A percentile compares a stretch with the other conserved stretches of the same genome.
Evolutionary conservation across 92 coral and sea anemone genomes (phyloP).

Genomic region (Paramuricea clavata): DNA sequence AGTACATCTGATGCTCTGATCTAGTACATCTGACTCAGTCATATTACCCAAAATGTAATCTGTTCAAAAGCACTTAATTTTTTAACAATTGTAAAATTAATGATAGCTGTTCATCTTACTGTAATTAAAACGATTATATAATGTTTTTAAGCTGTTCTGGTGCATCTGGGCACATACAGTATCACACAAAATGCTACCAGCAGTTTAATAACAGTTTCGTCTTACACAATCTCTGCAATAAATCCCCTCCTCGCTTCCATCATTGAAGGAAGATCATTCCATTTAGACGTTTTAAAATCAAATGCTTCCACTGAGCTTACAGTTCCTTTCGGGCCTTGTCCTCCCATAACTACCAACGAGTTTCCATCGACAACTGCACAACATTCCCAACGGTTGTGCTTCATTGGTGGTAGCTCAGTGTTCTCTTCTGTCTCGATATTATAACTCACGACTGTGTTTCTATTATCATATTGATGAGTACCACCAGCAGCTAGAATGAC

Average conservation of each 20-base stretch:
- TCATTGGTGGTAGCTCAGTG: constrained; percentile 79
- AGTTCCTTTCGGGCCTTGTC: constrained; percentile 76
- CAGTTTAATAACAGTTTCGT: too few relatives aligned
- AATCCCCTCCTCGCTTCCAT: neutral
- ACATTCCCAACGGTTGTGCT: constrained; percentile 79
- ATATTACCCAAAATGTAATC: too few relatives aligned
- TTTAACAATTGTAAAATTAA: too few relatives aligned
- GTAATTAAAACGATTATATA: too few relatives aligned
- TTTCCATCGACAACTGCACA: constrained; percentile 75
- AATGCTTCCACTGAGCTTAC: constrained; percentile 75
- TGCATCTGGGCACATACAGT: too few relatives aligned
- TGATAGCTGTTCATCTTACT: too few relatives aligned
- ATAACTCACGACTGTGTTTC: neutral
- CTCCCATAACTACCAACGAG: constrained; percentile 82
- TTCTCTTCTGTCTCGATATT: constrained; percentile 83
- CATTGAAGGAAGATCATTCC: constrained; percentile 20
- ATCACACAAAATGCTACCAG: too few relatives aligned
- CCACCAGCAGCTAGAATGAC: neutral
- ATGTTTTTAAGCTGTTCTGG: too few relatives aligned
- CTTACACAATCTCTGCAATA: neutral
- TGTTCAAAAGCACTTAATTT: too few relatives aligned
- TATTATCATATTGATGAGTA: neutral
- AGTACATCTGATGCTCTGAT: too few relatives aligned
- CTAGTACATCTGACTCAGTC: too few relatives aligned
- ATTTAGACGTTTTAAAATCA: constrained; percentile 22